Base-by-base conservation (phyloP, 2,797 vertebrate species). In the Anguilla pacifica region DNA sequence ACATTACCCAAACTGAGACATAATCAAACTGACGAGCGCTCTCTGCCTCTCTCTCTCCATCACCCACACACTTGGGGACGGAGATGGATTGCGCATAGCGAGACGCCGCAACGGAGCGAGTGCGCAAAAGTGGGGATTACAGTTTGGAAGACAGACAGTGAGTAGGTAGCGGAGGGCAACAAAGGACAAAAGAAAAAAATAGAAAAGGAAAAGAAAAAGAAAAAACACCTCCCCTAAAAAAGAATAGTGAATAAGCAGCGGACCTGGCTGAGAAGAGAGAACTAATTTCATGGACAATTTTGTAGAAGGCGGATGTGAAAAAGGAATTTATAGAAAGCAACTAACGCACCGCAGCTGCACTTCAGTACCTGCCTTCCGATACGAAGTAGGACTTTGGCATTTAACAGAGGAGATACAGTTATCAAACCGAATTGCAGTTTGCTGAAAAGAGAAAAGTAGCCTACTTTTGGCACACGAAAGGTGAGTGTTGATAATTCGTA, bases 71-170 rank as follows among this genome's bases (percentile, higher is more conserved):
- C 90, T 92, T 87, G 87, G 86, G 83, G 89, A 84, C 82, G 88
- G 83, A 91, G 91, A 93, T 92, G 94, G 94, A 93, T 94, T 93
- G 92, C 94, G 91, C 93, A 49, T 86, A 94, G 92, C 91, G 87
- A 91, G 89, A 89, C 83, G 2, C 3, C 88, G 90, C 43, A 90
- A 91, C 90, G 90, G 83, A 88, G 86, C 15, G 92, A 90, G 88
- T 31, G 64, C 61, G n/a, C 89, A 88, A 88, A 89, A 88, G 83
- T 88, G 83, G 79, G 93, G 94, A 95, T 95, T 95, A 95, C 67
- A 91, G 86, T 77, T 72, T 84, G 81, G 53, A 87, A 84, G 83
- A 57, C 10, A 87, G 88, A 87, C 89, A 88, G 92, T 5, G 53
- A 92, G 92, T 90, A 95, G 89, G 92, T 90, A 84, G 90, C 72